Base-by-base conservation (phyloP, 2,113 vertebrate species). In the Chloropsis hardwickii region DNA sequence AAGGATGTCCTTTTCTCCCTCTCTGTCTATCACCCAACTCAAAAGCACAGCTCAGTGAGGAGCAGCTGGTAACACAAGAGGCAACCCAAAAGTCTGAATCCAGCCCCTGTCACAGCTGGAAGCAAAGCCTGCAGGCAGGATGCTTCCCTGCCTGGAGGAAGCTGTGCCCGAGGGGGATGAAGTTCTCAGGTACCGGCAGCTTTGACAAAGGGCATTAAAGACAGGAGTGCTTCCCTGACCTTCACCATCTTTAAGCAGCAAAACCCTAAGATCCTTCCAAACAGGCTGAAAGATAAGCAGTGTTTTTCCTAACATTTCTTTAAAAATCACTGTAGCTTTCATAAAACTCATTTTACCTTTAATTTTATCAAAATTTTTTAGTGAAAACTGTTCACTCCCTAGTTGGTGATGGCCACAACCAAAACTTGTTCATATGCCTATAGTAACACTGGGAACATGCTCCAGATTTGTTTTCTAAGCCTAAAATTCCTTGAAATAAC, bases 161-260 rank as follows among this genome's bases (percentile, higher is more conserved):
- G 31, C 62, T 42, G n/a, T 72, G 64, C 22, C 44, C 0, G 0
- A 44, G 61, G 16, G 3, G 9, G 25, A 1, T 10, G 48, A n/a
- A 58, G 35, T 35, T 69, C 33, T 22, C 2, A 3, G 64, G 22
- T 33, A 61, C 47, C 27, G 76, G 45, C 42, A 62, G 47, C 57
- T 51, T 28, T 25, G 25, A 60, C 28, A n/a, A 84, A 45, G 35
- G 20, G 11, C 13, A 8, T 1, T 28, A 44, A 10, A 81, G 22
- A 48, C 19, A 28, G 2, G 21, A 42, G 11, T 1, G 11, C 45
- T 86, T 70, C 40, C 42, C n/a, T 56, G 37, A 27, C 64, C 31
- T 64, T 48, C 40, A 29, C 3, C 82, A n/a, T 33, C 50, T 57
- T 61, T 29, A 33, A 53, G 57, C 22, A 58, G 61, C 19, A 66